Conservation (phyloP, 2,797 vertebrate species). For the Cynopterus sphinx region DNA sequence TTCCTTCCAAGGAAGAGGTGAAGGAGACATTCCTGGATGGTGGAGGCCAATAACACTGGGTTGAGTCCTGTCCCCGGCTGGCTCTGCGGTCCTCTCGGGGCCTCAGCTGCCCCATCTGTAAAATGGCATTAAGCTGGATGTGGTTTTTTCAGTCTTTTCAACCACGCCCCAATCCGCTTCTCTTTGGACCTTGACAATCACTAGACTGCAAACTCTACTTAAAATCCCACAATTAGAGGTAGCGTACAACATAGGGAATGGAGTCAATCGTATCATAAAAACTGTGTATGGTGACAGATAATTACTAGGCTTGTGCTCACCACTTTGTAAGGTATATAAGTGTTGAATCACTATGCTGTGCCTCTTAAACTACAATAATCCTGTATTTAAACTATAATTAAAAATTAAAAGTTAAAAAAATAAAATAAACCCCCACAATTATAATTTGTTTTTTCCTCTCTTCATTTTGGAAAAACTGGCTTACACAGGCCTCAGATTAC, state of each 20-base stretch:
- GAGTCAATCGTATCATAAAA: not conserved
- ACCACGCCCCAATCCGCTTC: not conserved
- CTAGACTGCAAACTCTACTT: not conserved
- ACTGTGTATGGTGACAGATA: not conserved
- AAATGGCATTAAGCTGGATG: too few species aligned
- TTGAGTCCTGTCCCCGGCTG: not conserved
- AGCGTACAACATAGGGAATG: not conserved
- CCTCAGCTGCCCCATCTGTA: not conserved
- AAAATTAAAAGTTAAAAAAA: not conserved
- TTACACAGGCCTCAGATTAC: not conserved
- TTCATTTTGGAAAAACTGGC: not conserved
- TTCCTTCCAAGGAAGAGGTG: not conserved
- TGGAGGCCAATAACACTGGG: not conserved
- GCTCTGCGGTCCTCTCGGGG: not conserved
- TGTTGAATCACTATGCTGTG: not conserved
- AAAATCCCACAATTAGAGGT: not conserved
- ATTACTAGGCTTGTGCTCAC: not conserved
- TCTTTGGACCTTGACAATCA: not conserved
- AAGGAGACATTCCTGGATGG: not conserved
- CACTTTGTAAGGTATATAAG: not conserved
- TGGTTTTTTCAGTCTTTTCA: not conserved
- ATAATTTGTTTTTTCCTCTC: not conserved
- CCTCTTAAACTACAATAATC: not conserved
- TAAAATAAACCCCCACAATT: not conserved
- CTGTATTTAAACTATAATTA: not conserved